Base-by-base conservation (phyloP, 2,888 invertebrate species). In the Macaria liturata region DNA sequence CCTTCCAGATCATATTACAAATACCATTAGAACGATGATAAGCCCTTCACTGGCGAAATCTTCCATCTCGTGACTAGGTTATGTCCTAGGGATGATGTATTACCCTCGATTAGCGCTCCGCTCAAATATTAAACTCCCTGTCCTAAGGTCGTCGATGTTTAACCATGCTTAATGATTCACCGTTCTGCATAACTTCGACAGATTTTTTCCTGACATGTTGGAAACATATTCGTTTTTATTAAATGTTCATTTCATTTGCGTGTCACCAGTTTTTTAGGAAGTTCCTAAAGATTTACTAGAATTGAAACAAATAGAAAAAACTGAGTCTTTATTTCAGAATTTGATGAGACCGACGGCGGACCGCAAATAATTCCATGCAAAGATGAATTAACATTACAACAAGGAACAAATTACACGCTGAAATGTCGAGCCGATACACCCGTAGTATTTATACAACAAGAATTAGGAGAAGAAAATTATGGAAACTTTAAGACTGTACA, bases 341-440 rank as follows among this genome's bases (percentile, higher is more conserved):
- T 70, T 61, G 78, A 75, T 73, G 75, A 74, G 71, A 64, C 66
- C 32, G 72, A 42, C 5, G n/a, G 75, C 54, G 89, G 88, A 58
- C 90, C 91, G 30, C 72, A 83, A 59, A 83, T 90, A 65, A 73
- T 61, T 61, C 83, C 85, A 64, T 71, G 75, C 66, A 62, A 68
- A 72, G 83, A 70, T 61, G 89, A 91, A 77, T 76, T 88, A 56
- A 76, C 78, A 65, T 81, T 91, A 71, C 76, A 84, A 72, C 78
- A 78, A 55, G 88, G 88, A 54, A 78, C 88, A 80, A 90, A 90
- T 69, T 88, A 66, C 70, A 85, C 87, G 58, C 62, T 91, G 49
- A 70, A 46, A 54, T 91, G 91, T 73, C 83, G 75, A 80, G 82
- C 84, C 53, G 78, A 78, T 56, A 74, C 65, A 34, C 63, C 72